phyloP scores from a whole-genome alignment of 2,888 invertebrate genomes.

The Agrochola lota region DNA sequence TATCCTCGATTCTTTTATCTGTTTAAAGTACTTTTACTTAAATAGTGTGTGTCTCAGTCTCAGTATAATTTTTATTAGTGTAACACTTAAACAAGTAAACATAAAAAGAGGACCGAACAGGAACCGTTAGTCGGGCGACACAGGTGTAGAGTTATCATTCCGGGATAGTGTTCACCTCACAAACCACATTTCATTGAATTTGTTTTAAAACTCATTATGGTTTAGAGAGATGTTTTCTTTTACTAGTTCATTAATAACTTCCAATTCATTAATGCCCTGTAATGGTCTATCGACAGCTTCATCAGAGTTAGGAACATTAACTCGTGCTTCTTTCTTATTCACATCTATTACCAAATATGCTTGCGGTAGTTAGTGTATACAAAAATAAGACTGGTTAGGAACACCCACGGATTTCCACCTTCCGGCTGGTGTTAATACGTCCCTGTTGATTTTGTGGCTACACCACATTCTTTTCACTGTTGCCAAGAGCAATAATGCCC shows the following conservation, averaged over 20 bases:
- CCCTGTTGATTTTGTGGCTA: constrained; percentile 85
- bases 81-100: constrained; percentile 73
- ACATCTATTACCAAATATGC: constrained; percentile 80
- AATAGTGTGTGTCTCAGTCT: constrained; percentile 9
- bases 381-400: constrained; percentile 85
- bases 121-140: constrained; percentile 74
- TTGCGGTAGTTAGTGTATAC: constrained; percentile 81
- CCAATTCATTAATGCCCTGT: constrained; percentile 28
- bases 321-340: constrained; percentile 69
- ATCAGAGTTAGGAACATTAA: constrained; percentile 40
- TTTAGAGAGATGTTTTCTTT: constrained; percentile 18
- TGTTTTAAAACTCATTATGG: constrained; percentile 25
- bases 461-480: constrained; percentile 75
- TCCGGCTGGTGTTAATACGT: constrained; percentile 87
- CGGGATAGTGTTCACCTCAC: constrained; percentile 65
- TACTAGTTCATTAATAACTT: constrained; percentile 24
- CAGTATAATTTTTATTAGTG: constrained; percentile 31
- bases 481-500: constrained; percentile 75
- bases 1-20: constrained; percentile 29
- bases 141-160: constrained; percentile 71
- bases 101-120: constrained; percentile 70
- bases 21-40: constrained; percentile 41
- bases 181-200: constrained; percentile 58
- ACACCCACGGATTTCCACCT: constrained; percentile 87
- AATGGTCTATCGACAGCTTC: constrained; percentile 36